Evolutionary conservation across 2,797 vertebrate genomes (phyloP).

Genomic region (Eurystomus glaucurus): DNA sequence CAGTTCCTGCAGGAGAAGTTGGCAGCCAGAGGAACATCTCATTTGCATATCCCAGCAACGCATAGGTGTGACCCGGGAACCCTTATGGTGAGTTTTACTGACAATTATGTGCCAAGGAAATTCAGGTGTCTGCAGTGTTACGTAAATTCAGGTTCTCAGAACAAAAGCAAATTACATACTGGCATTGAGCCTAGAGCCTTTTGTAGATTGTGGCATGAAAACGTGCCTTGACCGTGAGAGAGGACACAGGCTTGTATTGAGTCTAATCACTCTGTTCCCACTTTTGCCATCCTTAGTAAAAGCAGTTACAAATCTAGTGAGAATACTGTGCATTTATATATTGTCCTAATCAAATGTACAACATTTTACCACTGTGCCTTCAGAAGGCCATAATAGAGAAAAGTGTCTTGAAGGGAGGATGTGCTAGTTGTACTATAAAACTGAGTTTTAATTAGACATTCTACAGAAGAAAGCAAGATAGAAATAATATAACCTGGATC

Average conservation of each 20-base stretch:
- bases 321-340: background rate
- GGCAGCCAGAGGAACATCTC: background rate
- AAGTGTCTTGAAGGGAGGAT: background rate
- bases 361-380: background rate
- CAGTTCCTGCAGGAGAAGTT: background rate
- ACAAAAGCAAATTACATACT: background rate
- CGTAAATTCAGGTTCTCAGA: background rate
- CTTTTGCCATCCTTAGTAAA: background rate
- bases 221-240: background rate
- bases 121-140: background rate
- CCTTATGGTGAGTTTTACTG: background rate
- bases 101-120: background rate
- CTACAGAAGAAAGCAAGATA: background rate
- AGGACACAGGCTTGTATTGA: background rate
- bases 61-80: background rate
- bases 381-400: background rate
- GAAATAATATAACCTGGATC: background rate
- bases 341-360: background rate
- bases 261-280: background rate
- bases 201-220: background rate
- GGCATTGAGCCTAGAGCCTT: background rate
- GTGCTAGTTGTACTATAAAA: background rate
- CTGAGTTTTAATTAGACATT: background rate
- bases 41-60: background rate
- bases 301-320: background rate